phyloP scores from a whole-genome alignment of 2,888 invertebrate genomes.

The Phaonia tiefii region DNA sequence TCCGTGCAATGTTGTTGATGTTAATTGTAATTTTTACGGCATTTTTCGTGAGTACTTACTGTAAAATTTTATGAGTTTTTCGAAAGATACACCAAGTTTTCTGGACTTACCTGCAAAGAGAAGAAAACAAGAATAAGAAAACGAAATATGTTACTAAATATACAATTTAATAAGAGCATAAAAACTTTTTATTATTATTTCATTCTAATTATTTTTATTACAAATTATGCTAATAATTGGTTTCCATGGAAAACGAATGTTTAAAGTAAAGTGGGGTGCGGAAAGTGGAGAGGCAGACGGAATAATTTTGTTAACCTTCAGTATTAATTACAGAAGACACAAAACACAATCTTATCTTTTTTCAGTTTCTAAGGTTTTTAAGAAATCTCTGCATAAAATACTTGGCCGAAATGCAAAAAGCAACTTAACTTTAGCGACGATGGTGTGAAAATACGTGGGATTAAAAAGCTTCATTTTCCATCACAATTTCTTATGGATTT shows the following conservation, averaged over 20 bases:
- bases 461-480: not conserved
- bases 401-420: not conserved
- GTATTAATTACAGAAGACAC: conserved; percentile 5
- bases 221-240: conserved; percentile 31
- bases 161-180: conserved; percentile 24
- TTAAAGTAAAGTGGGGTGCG: not conserved
- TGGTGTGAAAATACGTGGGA: conserved; percentile 10
- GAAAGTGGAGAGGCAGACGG: not conserved
- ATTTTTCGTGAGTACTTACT: conserved; percentile 11
- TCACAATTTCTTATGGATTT: not conserved
- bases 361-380: not conserved
- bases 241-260: not conserved
- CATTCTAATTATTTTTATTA: conserved; percentile 34
- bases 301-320: not conserved
- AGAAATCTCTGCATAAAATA: conserved; percentile 3
- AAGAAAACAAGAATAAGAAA: conserved; percentile 5
- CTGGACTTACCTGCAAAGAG: conserved; percentile 58
- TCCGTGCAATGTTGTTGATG: conserved; percentile 22
- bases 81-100: conserved; percentile 1
- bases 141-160: not conserved
- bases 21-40: conserved; percentile 37
- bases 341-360: conserved; percentile 1
- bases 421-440: not conserved
- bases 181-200: conserved; percentile 34
- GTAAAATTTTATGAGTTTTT: conserved; percentile 30